These are phyloP conservation scores for Rhinolophus sinicus DNA, from an alignment of 2,113 vertebrate species.

Conservation along the genomic window DNA sequence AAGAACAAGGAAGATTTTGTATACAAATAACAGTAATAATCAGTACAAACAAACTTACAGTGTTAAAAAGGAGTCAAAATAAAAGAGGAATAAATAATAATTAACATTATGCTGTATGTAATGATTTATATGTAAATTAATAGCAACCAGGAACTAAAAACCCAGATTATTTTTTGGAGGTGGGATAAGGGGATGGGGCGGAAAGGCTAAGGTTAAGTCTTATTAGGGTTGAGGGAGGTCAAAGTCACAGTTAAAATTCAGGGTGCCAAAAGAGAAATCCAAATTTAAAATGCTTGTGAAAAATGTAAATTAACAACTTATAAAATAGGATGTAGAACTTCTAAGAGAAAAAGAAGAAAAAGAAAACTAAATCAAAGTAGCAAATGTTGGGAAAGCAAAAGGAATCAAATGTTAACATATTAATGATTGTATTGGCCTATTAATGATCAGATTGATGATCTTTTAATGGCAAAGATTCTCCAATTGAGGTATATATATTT, in stretches of 20 bases:
- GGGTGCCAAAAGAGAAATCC: background rate
- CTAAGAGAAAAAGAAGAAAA: background rate
- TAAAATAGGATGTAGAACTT: background rate
- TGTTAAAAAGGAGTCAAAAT: background rate
- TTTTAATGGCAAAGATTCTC: background rate
- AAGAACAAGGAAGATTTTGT: background rate
- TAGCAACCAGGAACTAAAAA: background rate
- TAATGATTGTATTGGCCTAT: background rate
- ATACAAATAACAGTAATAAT: background rate
- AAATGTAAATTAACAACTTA: background rate
- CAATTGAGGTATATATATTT: background rate
- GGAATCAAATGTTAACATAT: background rate
- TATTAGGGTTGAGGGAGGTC: background rate
- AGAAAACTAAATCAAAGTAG: background rate
- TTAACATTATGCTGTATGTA: background rate
- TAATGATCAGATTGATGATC: background rate
- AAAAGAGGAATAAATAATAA: background rate
- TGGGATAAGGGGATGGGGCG: background rate
- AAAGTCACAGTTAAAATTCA: background rate
- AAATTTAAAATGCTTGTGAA: background rate
- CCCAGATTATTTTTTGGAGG: background rate
- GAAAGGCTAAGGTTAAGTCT: background rate
- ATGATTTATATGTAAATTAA: background rate
- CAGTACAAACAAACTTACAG: background rate
- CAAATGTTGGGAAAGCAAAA: background rate